Evolutionary conservation across 92 coral and sea anemone species (phyloP), one percentile per base, ranked within the genome.

Genomic region (Phenganax subtilis): DNA sequence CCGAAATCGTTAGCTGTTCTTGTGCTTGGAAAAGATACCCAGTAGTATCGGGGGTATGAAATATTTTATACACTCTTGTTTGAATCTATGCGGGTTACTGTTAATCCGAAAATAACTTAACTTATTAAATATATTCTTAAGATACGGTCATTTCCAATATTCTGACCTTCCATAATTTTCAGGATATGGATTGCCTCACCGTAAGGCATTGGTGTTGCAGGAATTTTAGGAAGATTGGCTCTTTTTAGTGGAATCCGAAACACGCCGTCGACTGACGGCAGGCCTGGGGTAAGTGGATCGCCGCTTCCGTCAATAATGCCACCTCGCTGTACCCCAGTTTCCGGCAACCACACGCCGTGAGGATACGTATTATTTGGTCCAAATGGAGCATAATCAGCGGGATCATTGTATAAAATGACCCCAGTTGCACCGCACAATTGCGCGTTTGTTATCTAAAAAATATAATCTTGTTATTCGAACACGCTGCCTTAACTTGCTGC

Each of bases 261-360:
- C 12, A 92, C 80, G 9, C 92, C 97, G 11, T 91, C 94, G n/a
- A 84, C 88, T 66, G 97, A 67, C 55, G 97, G 97, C 29, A 92
- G 88, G 65, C 87, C 90, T 16, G 91, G 93, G 58, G 97, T 92
- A 75, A 90, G 54, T 10, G 93, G 93, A 71, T 92, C 97, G 15
- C 97, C 97, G 27, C 73, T 27, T 20, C 16, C 66, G 15, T 80
- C 14, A 52, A 90, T 67, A 16, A 67, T 85, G 0, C 59, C 84
- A 10, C 97, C 97, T 72, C 93, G 82, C 76, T 92, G 93, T 55
- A 91, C 86, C 0, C 90, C 93, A 56, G 91, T 84, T 61, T 84
- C 84, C 29, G 97, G 91, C 9, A 92, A 70, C 93, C 93, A 92
- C 91, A 91, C 88, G 8, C 91, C 70, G 15, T 84, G 60, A 44